Percentiles rank a stretch among this genome's conserved stretches.
Evolutionary conservation across 1,140 invertebrate genomes (phyloP).

Genomic region (Chymomyza costata): DNA sequence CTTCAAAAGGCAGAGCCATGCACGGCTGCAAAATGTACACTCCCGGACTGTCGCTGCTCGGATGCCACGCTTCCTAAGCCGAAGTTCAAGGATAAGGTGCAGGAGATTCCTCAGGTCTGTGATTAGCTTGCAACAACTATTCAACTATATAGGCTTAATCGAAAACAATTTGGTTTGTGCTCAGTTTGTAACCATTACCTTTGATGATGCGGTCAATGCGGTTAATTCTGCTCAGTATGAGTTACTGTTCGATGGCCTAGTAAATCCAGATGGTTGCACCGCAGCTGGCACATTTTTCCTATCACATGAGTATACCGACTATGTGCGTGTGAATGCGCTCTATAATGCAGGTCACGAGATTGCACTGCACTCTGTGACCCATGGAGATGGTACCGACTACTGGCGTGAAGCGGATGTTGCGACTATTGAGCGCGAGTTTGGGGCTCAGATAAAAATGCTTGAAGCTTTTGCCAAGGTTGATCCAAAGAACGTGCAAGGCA

Average conservation of each 20-base stretch:
- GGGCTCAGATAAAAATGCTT: conserved; percentile 76
- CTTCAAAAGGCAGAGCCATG: conserved; percentile 46
- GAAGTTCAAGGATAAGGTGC: conserved; percentile 55
- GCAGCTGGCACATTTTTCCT: conserved; percentile 81
- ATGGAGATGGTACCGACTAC: conserved; percentile 75
- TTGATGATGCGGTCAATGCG: conserved; percentile 83
- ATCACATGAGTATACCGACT: conserved; percentile 83
- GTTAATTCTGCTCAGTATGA: conserved; percentile 81
- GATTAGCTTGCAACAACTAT: no score
- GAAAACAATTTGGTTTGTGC: neutral
- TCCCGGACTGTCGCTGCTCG: conserved; percentile 77
- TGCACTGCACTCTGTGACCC: conserved; percentile 80
- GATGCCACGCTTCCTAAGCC: conserved; percentile 55
- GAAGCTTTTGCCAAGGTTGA: conserved; percentile 77
- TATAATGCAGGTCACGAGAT: conserved; percentile 82
- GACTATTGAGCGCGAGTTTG: conserved; percentile 77
- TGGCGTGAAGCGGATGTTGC: conserved; percentile 76
- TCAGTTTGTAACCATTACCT: conserved; percentile 79
- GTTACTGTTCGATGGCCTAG: conserved; percentile 78
- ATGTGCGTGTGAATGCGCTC: conserved; percentile 79
- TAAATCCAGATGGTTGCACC: conserved; percentile 81
- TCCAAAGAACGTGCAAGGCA: conserved; percentile 76
- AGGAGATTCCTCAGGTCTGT: conserved; percentile 74
- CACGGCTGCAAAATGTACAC: conserved; percentile 59
- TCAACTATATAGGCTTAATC: neutral